Evolutionary conservation across 2,797 vertebrate species (phyloP).

Genomic region (Onychomys leucogaster): DNA sequence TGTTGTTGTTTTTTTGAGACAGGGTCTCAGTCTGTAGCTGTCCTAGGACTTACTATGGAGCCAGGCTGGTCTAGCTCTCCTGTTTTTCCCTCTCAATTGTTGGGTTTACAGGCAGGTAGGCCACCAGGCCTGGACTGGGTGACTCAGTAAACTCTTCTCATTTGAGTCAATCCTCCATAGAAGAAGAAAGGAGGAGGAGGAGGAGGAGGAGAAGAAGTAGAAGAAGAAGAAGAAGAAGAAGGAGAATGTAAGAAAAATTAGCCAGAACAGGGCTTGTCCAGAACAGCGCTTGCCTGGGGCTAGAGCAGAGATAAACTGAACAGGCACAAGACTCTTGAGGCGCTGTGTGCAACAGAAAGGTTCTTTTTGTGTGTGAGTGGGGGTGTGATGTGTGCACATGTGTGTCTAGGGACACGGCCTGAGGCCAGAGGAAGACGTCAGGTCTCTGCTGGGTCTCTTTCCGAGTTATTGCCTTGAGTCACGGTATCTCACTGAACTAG

Average conservation of each 20-base stretch:
- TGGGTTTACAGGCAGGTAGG: background rate
- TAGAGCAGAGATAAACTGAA: conserved; percentile 2
- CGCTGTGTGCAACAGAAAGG: background rate
- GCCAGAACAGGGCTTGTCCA: background rate
- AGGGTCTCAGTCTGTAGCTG: background rate
- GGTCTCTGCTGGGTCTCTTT: too few species aligned
- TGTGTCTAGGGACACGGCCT: background rate
- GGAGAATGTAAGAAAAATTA: too few species aligned
- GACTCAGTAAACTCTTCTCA: conserved; percentile 51
- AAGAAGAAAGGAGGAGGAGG: too few species aligned
- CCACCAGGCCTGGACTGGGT: background rate
- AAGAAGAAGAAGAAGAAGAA: too few species aligned
- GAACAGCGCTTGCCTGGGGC: background rate
- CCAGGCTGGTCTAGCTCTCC: background rate
- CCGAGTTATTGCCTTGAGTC: background rate
- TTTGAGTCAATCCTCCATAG: conserved; percentile 35
- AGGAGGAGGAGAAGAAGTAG: too few species aligned
- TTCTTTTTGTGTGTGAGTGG: background rate
- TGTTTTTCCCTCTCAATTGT: background rate
- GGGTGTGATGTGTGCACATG: background rate
- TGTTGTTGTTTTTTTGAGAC: background rate
- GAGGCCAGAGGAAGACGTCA: background rate
- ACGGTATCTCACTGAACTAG: background rate
- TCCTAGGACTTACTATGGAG: background rate
- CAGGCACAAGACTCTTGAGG: background rate